Evolutionary conservation across 2,113 vertebrate species (phyloP), one percentile per base, ranked within the genome.

Genomic region (Marmota monax): DNA sequence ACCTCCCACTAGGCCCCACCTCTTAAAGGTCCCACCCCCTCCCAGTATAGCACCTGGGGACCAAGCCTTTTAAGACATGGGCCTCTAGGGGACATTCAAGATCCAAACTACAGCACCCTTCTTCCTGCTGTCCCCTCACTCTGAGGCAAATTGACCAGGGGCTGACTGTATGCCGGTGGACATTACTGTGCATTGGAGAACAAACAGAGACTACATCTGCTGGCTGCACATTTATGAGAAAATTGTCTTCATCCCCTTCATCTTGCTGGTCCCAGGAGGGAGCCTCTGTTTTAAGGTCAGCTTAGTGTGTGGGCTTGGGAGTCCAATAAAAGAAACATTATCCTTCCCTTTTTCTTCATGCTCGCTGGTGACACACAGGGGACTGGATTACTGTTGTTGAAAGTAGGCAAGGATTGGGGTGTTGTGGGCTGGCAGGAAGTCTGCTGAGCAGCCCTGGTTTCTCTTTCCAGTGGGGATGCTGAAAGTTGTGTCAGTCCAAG

Each of bases 61-160:
- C 65, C 29, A 69, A 67, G 65, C 27, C 65, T 67, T 67, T 32
- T 67, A 67, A 69, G 65, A 34, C 65, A 16, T 34, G 65, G 32
- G 65, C 65, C 65, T 34, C 32, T n/a, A 17, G 67, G 34, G 34
- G 34, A 18, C 67, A 70, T n/a, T 70, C 67, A 34, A 70, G 67
- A 8, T 70, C 67, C 34, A 23, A 18, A 70, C 32, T 70, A n/a
- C n/a, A 18, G 67, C 17, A n/a, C 16, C 67, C 7, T 39, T 56
- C 20, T 53, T 80, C 34, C n/a, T 1, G 0, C 39, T 5, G 4
- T 17, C 34, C 29, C 53, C 20, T 37, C 9, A 5, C 4, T 16
- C 29, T 2, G 0, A 20, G 3, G 8, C 23, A 84, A 53, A 4
- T 42, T 14, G 3, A 32, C 39, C 23, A 63, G 42, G 20, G 39